Conservation (phyloP, 2,888 invertebrate genomes). For the Oxytorus armatus region DNA sequence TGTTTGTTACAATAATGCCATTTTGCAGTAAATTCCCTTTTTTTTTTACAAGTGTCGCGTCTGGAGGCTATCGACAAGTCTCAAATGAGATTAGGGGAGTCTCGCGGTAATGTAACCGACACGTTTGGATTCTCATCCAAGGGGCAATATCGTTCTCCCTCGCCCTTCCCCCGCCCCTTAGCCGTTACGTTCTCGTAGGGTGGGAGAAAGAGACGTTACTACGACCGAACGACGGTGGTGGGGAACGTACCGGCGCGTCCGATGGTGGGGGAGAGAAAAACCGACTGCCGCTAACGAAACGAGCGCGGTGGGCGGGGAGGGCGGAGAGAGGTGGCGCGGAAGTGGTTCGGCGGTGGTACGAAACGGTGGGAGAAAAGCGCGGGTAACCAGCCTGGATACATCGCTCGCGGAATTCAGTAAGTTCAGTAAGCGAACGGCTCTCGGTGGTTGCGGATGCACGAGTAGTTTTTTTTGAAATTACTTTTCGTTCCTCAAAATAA, state of each 20-base stretch:
- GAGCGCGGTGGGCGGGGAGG: too few relatives aligned
- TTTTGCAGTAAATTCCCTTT: too few relatives aligned
- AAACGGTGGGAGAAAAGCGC: conserved; percentile 79
- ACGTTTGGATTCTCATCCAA: too few relatives aligned
- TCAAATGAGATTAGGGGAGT: conserved; percentile 63
- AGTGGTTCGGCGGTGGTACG: conserved; percentile 63
- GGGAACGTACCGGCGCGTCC: background rate
- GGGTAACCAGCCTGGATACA: conserved; percentile 82
- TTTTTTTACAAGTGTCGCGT: too few relatives aligned
- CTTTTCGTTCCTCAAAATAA: too few relatives aligned
- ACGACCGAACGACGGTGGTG: conserved; percentile 33
- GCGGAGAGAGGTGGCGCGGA: conserved; percentile 58
- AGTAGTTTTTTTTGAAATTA: conserved; percentile 39
- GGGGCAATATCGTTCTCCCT: conserved; percentile 12
- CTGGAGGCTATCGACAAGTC: too few relatives aligned
- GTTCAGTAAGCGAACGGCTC: conserved; percentile 83
- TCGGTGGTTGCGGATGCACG: conserved; percentile 77
- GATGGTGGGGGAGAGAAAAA: conserved; percentile 62
- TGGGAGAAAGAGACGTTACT: conserved; percentile 23
- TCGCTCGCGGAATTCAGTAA: conserved; percentile 81
- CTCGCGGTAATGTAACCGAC: conserved; percentile 67
- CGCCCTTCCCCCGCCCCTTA: background rate
- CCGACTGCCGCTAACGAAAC: conserved; percentile 26
- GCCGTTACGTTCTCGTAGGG: too few relatives aligned
- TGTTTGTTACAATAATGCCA: too few relatives aligned